Evolutionary conservation across 2,113 vertebrate genomes (phyloP).

Genomic region (Mormyrus iriodes): DNA sequence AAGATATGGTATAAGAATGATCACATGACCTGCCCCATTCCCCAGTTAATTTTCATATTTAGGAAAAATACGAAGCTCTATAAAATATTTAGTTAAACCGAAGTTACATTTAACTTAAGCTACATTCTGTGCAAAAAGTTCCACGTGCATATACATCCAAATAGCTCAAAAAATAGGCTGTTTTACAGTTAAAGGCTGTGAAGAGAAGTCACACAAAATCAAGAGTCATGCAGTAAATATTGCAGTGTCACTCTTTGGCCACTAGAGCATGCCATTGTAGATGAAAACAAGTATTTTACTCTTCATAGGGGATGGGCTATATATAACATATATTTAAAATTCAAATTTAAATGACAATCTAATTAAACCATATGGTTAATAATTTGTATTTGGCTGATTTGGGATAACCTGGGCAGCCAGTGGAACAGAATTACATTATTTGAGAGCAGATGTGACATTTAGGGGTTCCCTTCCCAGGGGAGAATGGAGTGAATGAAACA

Average conservation of each 20-base stretch:
- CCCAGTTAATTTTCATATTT: neutral
- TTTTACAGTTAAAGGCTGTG: neutral
- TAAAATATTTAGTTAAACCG: neutral
- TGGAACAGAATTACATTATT: neutral
- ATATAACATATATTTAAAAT: neutral
- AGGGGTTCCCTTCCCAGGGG: neutral
- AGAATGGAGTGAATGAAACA: neutral
- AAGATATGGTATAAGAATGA: neutral
- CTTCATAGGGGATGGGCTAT: neutral
- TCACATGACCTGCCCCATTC: neutral
- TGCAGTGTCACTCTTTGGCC: neutral
- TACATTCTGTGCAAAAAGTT: neutral
- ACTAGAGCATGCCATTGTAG: slow-evolving; percentile 1
- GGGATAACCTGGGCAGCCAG: neutral
- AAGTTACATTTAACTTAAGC: neutral
- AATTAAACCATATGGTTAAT: neutral
- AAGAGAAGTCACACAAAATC: neutral
- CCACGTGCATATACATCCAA: neutral
- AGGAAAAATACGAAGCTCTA: neutral
- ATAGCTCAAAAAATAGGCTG: neutral
- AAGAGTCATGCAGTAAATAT: neutral
- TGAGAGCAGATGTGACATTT: neutral
- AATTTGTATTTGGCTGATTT: neutral
- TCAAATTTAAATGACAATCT: neutral
- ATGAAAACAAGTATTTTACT: neutral